These are phyloP conservation scores for Erebia epiphron DNA, from an alignment of 2,888 invertebrate species.

Conservation along the genomic window DNA sequence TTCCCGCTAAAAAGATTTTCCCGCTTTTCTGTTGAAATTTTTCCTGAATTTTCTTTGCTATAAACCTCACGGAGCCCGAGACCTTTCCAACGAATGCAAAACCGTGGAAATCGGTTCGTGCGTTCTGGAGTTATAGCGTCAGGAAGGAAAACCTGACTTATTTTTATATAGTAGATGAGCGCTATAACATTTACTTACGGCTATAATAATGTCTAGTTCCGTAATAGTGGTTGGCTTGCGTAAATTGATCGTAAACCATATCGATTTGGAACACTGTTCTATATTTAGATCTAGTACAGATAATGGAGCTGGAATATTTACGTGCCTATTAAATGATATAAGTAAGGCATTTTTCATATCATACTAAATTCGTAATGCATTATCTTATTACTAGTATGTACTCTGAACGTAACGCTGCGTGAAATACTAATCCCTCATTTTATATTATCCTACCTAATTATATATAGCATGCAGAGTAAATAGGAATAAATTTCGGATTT, in stretches of 20 bases:
- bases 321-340: neutral
- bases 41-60: no score
- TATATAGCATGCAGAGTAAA: conserved; percentile 32
- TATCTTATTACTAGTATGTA: conserved; percentile 26
- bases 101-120: no score
- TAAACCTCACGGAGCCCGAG: no score
- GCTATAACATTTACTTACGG: conserved; percentile 36
- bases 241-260: conserved; percentile 64
- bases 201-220: conserved; percentile 50
- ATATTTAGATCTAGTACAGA: neutral
- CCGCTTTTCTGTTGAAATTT: no score
- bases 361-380: neutral
- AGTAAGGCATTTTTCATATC: neutral
- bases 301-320: neutral
- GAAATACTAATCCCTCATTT: conserved; percentile 32
- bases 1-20: no score
- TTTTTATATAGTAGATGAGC: no score
- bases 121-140: no score
- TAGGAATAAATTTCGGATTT: conserved; percentile 34
- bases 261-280: conserved; percentile 56
- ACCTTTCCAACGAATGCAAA: no score
- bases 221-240: conserved; percentile 59
- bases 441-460: conserved; percentile 14
- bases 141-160: no score
- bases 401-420: conserved; percentile 29